Percentiles rank a stretch among this genome's conserved stretches.
Evolutionary conservation across 1,140 invertebrate genomes (phyloP).

Genomic region (Dermatophagoides farinae): DNA sequence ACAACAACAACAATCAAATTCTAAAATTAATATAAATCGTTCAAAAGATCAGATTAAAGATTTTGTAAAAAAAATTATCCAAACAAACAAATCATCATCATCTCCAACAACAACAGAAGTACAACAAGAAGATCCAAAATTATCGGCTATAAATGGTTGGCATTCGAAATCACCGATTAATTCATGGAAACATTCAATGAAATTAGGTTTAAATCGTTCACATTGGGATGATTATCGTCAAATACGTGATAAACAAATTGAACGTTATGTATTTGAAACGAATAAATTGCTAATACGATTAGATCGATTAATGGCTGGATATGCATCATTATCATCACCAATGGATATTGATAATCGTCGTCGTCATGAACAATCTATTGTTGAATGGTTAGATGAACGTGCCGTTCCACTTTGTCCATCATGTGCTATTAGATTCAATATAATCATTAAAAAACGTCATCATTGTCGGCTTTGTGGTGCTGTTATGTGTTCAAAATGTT

Average conservation of each 20-base stretch:
- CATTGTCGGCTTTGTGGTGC: conserved; percentile 89
- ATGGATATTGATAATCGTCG: conserved; percentile 1
- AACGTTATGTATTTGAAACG: conserved; percentile 74
- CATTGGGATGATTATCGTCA: conserved; percentile 58
- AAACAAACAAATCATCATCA: too few relatives aligned
- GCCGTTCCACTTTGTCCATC: conserved; percentile 71
- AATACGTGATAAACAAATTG: conserved; percentile 46
- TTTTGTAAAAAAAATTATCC: too few relatives aligned
- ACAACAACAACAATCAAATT: too few relatives aligned
- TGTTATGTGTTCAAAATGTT: conserved; percentile 84
- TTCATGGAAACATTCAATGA: too few relatives aligned
- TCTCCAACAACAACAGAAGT: too few relatives aligned
- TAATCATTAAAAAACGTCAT: conserved; percentile 62
- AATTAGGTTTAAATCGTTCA: conserved; percentile 26
- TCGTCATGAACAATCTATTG: conserved; percentile 48
- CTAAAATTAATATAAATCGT: too few relatives aligned
- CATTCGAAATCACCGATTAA: too few relatives aligned
- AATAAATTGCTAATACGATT: conserved; percentile 85
- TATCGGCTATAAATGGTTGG: too few relatives aligned
- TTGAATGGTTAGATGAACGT: conserved; percentile 77
- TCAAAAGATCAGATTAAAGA: too few relatives aligned
- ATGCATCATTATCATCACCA: conserved; percentile 31
- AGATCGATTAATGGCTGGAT: conserved; percentile 66
- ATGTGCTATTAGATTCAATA: conserved; percentile 66
- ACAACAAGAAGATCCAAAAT: too few relatives aligned